Base-by-base conservation (phyloP, 2,888 invertebrate species). In the Chirona hameri region DNA sequence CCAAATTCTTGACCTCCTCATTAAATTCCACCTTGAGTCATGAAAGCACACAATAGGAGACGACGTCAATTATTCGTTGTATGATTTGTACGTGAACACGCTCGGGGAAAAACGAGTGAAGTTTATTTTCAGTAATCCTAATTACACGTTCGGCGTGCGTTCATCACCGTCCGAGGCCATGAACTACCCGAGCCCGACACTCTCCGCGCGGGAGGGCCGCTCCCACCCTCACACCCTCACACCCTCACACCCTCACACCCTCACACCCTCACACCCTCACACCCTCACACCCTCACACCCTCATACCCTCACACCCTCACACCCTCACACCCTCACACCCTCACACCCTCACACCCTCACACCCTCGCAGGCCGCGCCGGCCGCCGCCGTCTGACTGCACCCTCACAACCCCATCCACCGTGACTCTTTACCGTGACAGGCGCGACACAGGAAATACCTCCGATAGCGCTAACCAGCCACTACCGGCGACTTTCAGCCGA, bases 51-150 rank as follows among this genome's bases (percentile, higher is more conserved):
- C 76, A 76, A 76, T 46, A 72, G 76, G 39, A 76, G 24, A 39
- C 76, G 24, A 18, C 76, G 76, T 76, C 76, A 76, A 46, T 76
- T 76, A 76, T 24, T 76, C 39, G 24, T 76, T 21, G 76, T 46
- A 76, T 76, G 76, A 76, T 76, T 76, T 76, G 76, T 76, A 46
- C 27, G 24, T 46, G 46, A 76, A 46, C 76, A 46, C 24, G 24
- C 12, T 18, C 4, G 27, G 27, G n/a, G 69, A 69, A 69, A 69
- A 69, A 69, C 69, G 29, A 27, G 27, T 29, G 29, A 12, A 29
- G 29, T 29, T 69, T 69, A 69, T 69, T 69, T 69, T 69, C 69
- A 69, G 69, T 69, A 69, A 69, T 69, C 29, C 29, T 69, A 69
- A 69, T 69, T 69, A 29, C 29, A 69, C 29, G 69, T 27, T 69